Percentiles rank a stretch among this genome's conserved stretches.
These are phyloP conservation scores for Lethenteron camtschaticum DNA, from an alignment of 2,113 vertebrate species.

Conservation along the genomic window DNA sequence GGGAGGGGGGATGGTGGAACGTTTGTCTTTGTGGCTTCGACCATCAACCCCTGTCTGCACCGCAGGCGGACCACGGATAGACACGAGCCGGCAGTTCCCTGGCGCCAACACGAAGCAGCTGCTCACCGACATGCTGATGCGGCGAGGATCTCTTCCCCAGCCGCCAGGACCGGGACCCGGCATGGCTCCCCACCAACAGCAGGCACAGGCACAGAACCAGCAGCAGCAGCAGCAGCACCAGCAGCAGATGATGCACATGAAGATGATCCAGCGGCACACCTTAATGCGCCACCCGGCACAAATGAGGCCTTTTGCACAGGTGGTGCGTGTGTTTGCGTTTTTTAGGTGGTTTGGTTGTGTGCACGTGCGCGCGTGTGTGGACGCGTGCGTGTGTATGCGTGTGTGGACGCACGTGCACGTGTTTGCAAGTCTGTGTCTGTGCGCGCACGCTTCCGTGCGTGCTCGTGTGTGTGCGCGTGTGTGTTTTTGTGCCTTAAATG, in stretches of 20 bases:
- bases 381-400: no score
- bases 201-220: not conserved
- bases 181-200: not conserved
- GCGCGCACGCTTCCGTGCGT: no score
- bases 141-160: not conserved
- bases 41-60: not conserved
- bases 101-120: conserved; percentile 1
- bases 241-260: conserved; percentile 1
- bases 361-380: no score
- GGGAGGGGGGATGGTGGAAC: no score
- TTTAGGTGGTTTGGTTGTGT: no score
- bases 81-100: not conserved
- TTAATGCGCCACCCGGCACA: no score
- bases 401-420: no score
- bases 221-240: not conserved
- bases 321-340: no score
- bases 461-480: no score
- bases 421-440: no score
- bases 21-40: not conserved
- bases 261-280: not conserved
- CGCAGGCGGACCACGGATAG: not conserved
- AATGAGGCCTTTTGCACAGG: no score
- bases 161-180: not conserved
- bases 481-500: no score
- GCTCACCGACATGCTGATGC: conserved; percentile 4